phyloP scores from a whole-genome alignment of 2,888 invertebrate genomes.

The Stegana nigrithorax region DNA sequence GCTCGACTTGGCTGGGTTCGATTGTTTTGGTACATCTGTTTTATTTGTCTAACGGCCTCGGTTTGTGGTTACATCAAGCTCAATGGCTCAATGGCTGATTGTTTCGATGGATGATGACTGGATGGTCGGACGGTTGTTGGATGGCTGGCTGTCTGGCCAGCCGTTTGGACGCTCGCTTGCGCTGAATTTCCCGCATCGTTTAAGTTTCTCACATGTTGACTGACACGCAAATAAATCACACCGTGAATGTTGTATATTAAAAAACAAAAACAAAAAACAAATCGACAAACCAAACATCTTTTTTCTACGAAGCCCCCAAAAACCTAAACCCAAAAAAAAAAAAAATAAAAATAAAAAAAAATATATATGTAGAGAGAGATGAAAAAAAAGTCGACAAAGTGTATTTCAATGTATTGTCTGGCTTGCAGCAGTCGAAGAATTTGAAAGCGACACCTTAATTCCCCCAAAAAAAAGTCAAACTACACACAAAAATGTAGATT shows the following conservation, averaged over 20 bases:
- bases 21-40: background rate
- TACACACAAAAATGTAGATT: no score
- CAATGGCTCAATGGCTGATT: no score
- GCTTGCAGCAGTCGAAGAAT: constrained; percentile 51
- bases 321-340: constrained; percentile 31
- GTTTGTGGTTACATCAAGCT: constrained; percentile 6
- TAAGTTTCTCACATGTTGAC: constrained; percentile 29
- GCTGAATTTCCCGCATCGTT: constrained; percentile 59
- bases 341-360: background rate
- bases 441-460: constrained; percentile 27
- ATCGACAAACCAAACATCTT: background rate
- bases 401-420: constrained; percentile 4
- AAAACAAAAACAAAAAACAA: no score
- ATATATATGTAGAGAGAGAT: no score
- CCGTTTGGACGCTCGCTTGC: no score
- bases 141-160: no score
- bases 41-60: constrained; percentile 4
- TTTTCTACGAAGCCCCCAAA: constrained; percentile 18
- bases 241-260: background rate
- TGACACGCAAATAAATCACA: constrained; percentile 59
- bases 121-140: no score
- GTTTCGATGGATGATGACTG: no score
- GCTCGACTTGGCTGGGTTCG: background rate
- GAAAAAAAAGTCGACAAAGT: background rate
- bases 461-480: constrained; percentile 48